phyloP scores from a whole-genome alignment of 2,888 invertebrate genomes.

The Oxycera nigricornis region DNA sequence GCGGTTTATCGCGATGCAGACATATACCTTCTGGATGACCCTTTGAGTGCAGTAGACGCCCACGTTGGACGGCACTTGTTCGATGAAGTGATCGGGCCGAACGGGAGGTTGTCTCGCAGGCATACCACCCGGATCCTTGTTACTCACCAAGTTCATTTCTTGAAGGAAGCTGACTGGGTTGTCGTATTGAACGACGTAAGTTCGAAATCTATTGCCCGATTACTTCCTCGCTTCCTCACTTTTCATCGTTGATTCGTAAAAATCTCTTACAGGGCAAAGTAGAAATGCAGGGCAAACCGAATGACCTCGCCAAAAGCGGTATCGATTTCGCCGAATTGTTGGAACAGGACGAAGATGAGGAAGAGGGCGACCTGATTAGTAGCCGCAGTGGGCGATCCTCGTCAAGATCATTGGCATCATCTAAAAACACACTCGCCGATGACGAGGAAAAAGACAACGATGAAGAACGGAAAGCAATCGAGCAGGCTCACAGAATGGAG shows the following conservation, averaged over 20 bases:
- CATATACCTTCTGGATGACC: constrained; percentile 78
- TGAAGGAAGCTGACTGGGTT: constrained; percentile 67
- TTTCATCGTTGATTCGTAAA: not conserved
- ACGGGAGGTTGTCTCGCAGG: constrained; percentile 62
- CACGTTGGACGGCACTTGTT: constrained; percentile 75
- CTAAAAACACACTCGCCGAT: constrained; percentile 36
- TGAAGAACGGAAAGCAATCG: constrained; percentile 49
- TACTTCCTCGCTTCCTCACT: not conserved
- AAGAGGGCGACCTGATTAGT: constrained; percentile 42
- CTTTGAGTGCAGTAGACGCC: constrained; percentile 76
- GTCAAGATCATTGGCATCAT: constrained; percentile 40
- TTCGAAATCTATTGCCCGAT: constrained; percentile 33
- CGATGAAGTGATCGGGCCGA: constrained; percentile 68
- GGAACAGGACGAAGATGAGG: constrained; percentile 56
- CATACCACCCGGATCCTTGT: constrained; percentile 72
- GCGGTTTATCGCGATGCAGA: constrained; percentile 66
- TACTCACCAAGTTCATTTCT: constrained; percentile 79
- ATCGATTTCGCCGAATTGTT: constrained; percentile 65
- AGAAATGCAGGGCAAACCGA: constrained; percentile 63
- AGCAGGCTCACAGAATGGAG: constrained; percentile 53
- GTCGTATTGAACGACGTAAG: constrained; percentile 68
- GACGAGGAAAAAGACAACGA: constrained; percentile 54
- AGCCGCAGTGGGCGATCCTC: constrained; percentile 42
- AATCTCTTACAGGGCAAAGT: constrained; percentile 61
- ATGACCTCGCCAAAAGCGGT: constrained; percentile 61